Percentiles rank a stretch among this genome's conserved stretches.
Evolutionary conservation across 2,113 vertebrate species (phyloP).

Genomic region (Fregata magnificens): DNA sequence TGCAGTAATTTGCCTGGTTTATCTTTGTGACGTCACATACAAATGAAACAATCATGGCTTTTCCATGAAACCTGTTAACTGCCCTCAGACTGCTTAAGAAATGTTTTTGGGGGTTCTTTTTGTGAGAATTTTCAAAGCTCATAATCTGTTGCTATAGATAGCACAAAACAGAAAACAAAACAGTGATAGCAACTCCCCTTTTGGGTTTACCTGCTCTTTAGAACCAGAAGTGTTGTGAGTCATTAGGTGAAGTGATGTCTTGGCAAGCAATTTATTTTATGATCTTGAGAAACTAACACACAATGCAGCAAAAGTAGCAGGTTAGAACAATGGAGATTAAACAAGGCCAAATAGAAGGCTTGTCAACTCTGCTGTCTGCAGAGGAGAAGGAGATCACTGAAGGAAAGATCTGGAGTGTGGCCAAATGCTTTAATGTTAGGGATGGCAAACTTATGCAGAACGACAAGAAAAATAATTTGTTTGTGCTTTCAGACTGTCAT

Average conservation of each 20-base stretch:
- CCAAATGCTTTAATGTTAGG: neutral
- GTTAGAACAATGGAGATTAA: neutral
- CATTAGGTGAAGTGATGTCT: neutral
- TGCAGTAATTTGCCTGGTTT: neutral
- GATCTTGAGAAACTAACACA: neutral
- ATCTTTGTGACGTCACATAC: neutral
- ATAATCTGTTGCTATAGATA: neutral
- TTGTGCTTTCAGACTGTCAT: slow-evolving; percentile 48
- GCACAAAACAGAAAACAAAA: neutral
- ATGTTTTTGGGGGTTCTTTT: neutral
- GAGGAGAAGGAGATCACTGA: neutral
- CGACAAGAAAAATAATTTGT: neutral
- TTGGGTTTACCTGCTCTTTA: neutral
- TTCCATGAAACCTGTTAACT: neutral
- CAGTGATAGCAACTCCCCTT: neutral
- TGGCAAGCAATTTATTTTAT: neutral
- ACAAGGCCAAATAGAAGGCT: neutral
- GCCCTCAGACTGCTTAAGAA: neutral
- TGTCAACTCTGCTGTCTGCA: neutral
- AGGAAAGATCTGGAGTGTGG: neutral
- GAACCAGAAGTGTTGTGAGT: neutral
- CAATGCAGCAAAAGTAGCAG: neutral
- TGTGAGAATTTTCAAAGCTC: neutral
- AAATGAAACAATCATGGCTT: neutral
- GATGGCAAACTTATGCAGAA: neutral